Evolutionary conservation across 2,888 invertebrate species (phyloP), one percentile per base, ranked within the genome.

Genomic region (Andrena marginata): DNA sequence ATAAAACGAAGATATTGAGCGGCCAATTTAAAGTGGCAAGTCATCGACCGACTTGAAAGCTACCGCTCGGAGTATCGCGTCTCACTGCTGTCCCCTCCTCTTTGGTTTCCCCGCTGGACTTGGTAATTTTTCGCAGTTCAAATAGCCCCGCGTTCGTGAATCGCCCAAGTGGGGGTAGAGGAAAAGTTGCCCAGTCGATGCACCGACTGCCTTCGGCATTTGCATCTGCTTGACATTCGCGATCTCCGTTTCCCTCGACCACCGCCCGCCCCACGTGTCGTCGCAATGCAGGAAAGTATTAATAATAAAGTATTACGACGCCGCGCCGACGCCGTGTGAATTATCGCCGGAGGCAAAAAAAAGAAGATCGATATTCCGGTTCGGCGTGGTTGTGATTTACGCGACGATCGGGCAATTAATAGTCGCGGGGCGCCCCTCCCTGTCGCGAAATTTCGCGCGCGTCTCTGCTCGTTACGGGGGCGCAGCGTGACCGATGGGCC

Each of bases 281-380:
- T 73, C 60, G 69, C 69, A 69, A 42, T 56, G 56, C 76, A 70
- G 70, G 60, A 77, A 73, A 74, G 63, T 71, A 73, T 81, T 67
- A 71, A 77, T 84, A 78, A 84, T 82, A 65, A 67, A 71, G 63
- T 26, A 33, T 60, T 8, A 60, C 20, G 68, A 60, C 20, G 68
- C 56, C 31, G 63, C 33, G 48, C 29, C 54, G 48, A 33, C 48
- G 65, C 62, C 23, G 23, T 26, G 35, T 54, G 71, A 82, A 73
- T 77, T 68, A 59, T 54, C 3, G 33, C 51, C 1, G 56, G 6
- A 2, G 51, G 20, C 7, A 2, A n/a, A 67, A 60, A 51, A 51
- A 51, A 80, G 65, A 51, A 80, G 65, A 80, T 80, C 76, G 64
- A 80, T 77, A 67, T 29, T 23, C 51, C 35, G 31, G 33, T 42